phyloP scores from a whole-genome alignment of 1,140 invertebrate genomes.

The Matsumurasca onukii region DNA sequence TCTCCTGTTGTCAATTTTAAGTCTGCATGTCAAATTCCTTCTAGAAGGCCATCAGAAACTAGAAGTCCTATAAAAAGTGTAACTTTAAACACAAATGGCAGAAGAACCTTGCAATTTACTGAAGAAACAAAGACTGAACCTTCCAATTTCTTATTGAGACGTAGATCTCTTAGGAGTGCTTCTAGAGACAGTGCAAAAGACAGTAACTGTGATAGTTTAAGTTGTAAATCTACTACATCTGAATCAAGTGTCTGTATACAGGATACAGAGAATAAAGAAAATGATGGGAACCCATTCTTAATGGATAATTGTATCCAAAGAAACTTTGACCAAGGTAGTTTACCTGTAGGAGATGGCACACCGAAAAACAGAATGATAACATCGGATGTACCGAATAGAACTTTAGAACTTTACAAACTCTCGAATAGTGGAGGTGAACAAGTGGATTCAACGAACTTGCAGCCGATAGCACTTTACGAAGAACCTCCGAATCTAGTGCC shows the following conservation, averaged over 20 bases:
- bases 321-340: not conserved
- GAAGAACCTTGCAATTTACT: too few species aligned
- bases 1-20: too few species aligned
- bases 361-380: not conserved
- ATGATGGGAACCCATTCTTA: not conserved
- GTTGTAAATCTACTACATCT: not conserved
- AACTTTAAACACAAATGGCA: too few species aligned
- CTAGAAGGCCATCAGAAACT: too few species aligned
- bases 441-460: not conserved
- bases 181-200: too few species aligned
- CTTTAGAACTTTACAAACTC: conserved; percentile 7
- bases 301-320: not conserved
- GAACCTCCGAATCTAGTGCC: conserved; percentile 4
- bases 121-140: too few species aligned
- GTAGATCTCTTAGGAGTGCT: too few species aligned
- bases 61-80: too few species aligned
- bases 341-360: not conserved
- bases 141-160: too few species aligned
- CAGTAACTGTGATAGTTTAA: not conserved
- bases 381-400: not conserved
- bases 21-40: too few species aligned
- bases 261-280: not conserved
- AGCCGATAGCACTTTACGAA: not conserved
- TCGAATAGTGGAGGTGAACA: not conserved
- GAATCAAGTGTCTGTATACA: not conserved